Percentiles rank a stretch among this genome's conserved stretches.
phyloP scores from a whole-genome alignment of 2,113 vertebrate species.

The Ciconia maguari region DNA sequence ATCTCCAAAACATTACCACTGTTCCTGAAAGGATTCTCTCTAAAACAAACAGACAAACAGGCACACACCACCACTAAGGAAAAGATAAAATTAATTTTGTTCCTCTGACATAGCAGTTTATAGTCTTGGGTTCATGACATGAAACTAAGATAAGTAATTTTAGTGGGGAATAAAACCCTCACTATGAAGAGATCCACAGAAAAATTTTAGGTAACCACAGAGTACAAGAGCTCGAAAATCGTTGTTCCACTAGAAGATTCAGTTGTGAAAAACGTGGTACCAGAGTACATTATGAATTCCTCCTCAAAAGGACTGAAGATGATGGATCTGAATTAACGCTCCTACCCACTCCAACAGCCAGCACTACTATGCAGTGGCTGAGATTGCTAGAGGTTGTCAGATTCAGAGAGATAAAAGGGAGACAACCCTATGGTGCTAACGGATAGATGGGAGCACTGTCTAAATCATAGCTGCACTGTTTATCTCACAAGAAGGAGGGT shows the following conservation, averaged over 20 bases:
- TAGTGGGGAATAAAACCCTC: background rate
- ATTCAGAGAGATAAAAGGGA: background rate
- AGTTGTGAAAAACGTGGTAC: background rate
- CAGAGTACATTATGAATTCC: background rate
- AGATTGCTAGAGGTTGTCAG: background rate
- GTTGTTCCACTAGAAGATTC: background rate
- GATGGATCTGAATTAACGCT: background rate
- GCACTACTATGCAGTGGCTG: rapidly evolving
- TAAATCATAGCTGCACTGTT: background rate
- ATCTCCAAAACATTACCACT: background rate
- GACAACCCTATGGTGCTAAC: background rate
- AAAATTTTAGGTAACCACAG: background rate
- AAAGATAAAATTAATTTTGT: background rate
- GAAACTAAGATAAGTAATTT: background rate
- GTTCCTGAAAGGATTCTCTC: background rate
- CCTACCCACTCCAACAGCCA: background rate
- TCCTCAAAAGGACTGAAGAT: background rate
- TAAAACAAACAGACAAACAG: background rate
- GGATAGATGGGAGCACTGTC: background rate
- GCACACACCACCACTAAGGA: background rate
- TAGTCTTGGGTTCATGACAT: background rate
- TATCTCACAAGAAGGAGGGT: background rate
- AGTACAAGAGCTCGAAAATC: background rate
- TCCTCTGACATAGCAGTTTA: background rate
- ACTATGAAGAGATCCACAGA: background rate